phyloP scores from a whole-genome alignment of 1,140 invertebrate genomes.

The Lamellibrachia luymesi region DNA sequence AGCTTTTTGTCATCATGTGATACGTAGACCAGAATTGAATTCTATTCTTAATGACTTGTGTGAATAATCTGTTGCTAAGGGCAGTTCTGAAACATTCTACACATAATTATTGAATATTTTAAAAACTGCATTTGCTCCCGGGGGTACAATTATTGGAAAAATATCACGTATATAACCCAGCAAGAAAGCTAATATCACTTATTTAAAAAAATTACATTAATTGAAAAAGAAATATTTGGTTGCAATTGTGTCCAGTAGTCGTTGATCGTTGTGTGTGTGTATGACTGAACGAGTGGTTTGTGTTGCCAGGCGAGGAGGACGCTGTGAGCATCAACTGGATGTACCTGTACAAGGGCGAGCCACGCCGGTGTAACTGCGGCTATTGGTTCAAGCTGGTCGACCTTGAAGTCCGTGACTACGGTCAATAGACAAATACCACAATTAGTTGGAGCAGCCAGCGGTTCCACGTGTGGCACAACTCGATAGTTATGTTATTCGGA shows the following conservation, averaged over 20 bases:
- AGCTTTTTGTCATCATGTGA: too few relatives aligned
- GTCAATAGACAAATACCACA: slow-evolving; percentile 9
- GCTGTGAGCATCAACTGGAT: slow-evolving; percentile 85
- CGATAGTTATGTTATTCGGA: not conserved
- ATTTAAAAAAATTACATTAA: not conserved
- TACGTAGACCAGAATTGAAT: too few relatives aligned
- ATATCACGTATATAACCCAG: too few relatives aligned
- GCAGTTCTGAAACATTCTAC: too few relatives aligned
- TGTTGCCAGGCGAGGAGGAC: slow-evolving; percentile 75
- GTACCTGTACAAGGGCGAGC: slow-evolving; percentile 84
- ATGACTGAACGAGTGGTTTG: slow-evolving; percentile 7
- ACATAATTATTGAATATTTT: too few relatives aligned
- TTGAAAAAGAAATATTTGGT: too few relatives aligned
- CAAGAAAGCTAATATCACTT: not conserved
- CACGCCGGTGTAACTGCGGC: slow-evolving; percentile 90
- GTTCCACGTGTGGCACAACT: not conserved
- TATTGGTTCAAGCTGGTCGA: slow-evolving; percentile 87
- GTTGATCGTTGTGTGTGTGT: not conserved
- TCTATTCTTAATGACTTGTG: too few relatives aligned
- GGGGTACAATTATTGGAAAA: too few relatives aligned
- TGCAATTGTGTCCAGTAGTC: too few relatives aligned
- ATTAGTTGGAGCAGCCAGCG: not conserved
- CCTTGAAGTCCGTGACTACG: slow-evolving; percentile 16
- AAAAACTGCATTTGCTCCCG: too few relatives aligned
- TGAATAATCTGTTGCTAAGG: too few relatives aligned